Percentiles rank a stretch among this genome's conserved stretches.
phyloP scores from a whole-genome alignment of 2,888 invertebrate genomes.

The Phragmatobia fuliginosa region DNA sequence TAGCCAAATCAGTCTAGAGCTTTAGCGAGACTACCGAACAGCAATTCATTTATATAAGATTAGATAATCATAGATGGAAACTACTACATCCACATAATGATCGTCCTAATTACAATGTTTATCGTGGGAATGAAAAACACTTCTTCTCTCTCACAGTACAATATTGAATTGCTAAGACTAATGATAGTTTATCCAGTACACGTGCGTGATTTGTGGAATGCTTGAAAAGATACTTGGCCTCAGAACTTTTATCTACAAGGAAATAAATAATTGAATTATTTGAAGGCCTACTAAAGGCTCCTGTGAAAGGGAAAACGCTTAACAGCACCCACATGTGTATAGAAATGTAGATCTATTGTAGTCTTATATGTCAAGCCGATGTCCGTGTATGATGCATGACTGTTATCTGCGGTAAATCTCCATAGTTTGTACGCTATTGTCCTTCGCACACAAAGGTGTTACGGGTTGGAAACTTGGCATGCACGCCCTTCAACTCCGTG shows the following conservation, averaged over 20 bases:
- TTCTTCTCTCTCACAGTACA: too few species aligned
- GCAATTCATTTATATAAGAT: too few species aligned
- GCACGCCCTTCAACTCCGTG: neutral
- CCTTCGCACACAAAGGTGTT: slow-evolving; percentile 14
- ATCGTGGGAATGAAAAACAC: too few species aligned
- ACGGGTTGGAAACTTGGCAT: slow-evolving; percentile 6
- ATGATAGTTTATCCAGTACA: too few species aligned
- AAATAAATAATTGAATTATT: neutral
- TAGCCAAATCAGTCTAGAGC: too few species aligned
- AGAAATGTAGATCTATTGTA: slow-evolving; percentile 22
- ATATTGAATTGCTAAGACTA: too few species aligned
- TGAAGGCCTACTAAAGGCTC: neutral
- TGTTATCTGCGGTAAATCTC: slow-evolving; percentile 44
- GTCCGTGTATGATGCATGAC: slow-evolving; percentile 36
- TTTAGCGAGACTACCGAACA: too few species aligned
- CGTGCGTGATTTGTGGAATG: too few species aligned
- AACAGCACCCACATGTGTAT: neutral
- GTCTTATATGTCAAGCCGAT: slow-evolving; percentile 30
- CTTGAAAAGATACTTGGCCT: too few species aligned
- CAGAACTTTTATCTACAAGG: neutral
- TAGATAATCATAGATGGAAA: too few species aligned
- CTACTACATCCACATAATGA: too few species aligned
- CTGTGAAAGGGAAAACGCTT: neutral
- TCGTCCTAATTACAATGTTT: too few species aligned
- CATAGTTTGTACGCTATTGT: slow-evolving; percentile 46